A percentile compares a stretch with the other conserved stretches of the same genome.
Evolutionary conservation across 2,797 vertebrate species (phyloP).

Genomic region (Rhadinocentrus ornatus): DNA sequence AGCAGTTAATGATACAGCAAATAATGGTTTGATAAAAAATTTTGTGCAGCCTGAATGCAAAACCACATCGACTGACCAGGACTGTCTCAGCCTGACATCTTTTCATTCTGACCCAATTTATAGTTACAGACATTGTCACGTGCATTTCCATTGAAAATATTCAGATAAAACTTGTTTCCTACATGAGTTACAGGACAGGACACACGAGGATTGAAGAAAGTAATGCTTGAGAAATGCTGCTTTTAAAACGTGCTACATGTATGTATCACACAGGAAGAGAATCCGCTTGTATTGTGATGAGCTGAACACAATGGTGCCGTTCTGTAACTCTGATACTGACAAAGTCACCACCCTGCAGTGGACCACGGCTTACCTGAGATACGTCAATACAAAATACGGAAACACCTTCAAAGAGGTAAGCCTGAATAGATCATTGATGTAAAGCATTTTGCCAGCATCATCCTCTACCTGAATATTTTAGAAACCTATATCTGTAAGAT

Average conservation of each 20-base stretch:
- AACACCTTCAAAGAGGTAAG: slow-evolving; percentile 90
- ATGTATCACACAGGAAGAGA: slow-evolving; percentile 82
- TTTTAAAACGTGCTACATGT: background rate
- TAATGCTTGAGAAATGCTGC: background rate
- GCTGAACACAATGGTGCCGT: slow-evolving; percentile 91
- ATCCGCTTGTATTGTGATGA: slow-evolving; percentile 94
- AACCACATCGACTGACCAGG: no score
- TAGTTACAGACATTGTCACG: background rate
- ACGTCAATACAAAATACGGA: slow-evolving; percentile 87
- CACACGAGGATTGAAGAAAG: background rate
- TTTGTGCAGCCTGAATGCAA: no score
- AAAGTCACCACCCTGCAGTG: slow-evolving; percentile 92
- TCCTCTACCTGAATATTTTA: slow-evolving; percentile 1
- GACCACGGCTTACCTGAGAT: slow-evolving; percentile 91
- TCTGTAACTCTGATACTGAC: slow-evolving; percentile 90
- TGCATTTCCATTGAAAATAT: background rate
- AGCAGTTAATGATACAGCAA: no score
- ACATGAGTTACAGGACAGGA: background rate
- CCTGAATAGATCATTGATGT: slow-evolving; percentile 2
- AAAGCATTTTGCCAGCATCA: slow-evolving; percentile 8
- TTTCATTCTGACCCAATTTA: background rate
- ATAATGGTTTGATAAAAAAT: no score
- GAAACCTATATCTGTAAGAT: background rate
- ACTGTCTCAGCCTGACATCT: no score
- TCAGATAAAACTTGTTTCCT: background rate